Evolutionary conservation across 2,888 invertebrate species (phyloP).

Genomic region (Dicyrtomina minuta): DNA sequence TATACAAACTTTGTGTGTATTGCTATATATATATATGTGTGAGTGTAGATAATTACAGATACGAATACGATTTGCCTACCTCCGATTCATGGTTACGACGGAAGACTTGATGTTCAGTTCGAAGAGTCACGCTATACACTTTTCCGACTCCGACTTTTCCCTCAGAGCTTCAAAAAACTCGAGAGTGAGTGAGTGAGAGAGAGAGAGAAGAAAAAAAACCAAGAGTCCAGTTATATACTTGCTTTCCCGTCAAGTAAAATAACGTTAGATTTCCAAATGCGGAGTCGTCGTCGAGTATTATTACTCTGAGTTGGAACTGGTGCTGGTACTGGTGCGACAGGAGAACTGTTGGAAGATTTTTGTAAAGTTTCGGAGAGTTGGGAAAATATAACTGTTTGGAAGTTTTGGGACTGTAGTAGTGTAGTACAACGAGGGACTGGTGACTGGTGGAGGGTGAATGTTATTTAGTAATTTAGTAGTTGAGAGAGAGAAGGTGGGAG

Average conservation of each 20-base stretch:
- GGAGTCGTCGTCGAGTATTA: not conserved
- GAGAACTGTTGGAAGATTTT: not conserved
- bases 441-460: too few relatives aligned
- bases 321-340: not conserved
- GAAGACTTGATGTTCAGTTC: constrained; percentile 10
- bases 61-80: constrained; percentile 24
- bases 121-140: constrained; percentile 27
- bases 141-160: not conserved
- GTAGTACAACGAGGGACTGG: too few relatives aligned
- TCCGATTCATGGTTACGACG: constrained; percentile 24
- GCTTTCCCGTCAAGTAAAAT: too few relatives aligned
- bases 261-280: not conserved
- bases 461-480: too few relatives aligned
- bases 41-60: constrained; percentile 5
- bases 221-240: not conserved
- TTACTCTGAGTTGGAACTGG: not conserved
- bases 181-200: not conserved
- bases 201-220: not conserved
- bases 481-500: too few relatives aligned
- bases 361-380: too few relatives aligned
- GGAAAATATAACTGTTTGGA: too few relatives aligned
- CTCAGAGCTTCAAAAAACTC: not conserved
- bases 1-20: not conserved
- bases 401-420: too few relatives aligned
- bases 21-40: too few relatives aligned